Evolutionary conservation across 2,888 invertebrate species (phyloP).

Genomic region (Hypolimnas misippus): DNA sequence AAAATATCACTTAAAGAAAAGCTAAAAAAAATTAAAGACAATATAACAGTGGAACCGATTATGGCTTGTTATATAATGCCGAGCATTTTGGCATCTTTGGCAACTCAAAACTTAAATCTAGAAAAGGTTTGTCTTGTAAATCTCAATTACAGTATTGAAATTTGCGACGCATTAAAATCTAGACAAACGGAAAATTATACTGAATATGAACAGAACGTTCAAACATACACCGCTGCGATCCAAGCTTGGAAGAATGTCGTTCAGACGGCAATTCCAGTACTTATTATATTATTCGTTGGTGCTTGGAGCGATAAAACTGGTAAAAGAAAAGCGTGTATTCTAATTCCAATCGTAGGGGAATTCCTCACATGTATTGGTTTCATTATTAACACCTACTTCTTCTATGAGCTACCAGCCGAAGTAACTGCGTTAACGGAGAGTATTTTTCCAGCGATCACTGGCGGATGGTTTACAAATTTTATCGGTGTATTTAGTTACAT

Average conservation of each 20-base stretch:
- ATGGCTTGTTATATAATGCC: slow-evolving; percentile 85
- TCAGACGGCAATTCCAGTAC: slow-evolving; percentile 91
- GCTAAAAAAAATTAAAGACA: slow-evolving; percentile 67
- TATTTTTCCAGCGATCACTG: slow-evolving; percentile 91
- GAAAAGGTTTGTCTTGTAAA: slow-evolving; percentile 95
- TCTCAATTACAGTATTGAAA: slow-evolving; percentile 86
- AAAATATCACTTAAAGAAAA: slow-evolving; percentile 58
- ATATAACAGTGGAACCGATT: slow-evolving; percentile 88
- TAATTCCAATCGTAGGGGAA: slow-evolving; percentile 92
- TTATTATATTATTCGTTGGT: slow-evolving; percentile 92
- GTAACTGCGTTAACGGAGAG: slow-evolving; percentile 90
- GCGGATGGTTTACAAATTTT: slow-evolving; percentile 94
- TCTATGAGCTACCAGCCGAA: slow-evolving; percentile 91
- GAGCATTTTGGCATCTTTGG: slow-evolving; percentile 87
- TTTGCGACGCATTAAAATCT: slow-evolving; percentile 89
- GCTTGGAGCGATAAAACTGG: slow-evolving; percentile 90
- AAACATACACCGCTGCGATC: slow-evolving; percentile 89
- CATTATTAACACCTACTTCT: slow-evolving; percentile 90
- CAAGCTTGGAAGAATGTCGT: slow-evolving; percentile 93
- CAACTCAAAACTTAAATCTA: slow-evolving; percentile 91
- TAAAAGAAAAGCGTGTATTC: slow-evolving; percentile 90
- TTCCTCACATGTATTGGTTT: slow-evolving; percentile 90
- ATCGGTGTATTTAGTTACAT: slow-evolving; percentile 95
- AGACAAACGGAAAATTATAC: slow-evolving; percentile 86
- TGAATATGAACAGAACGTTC: slow-evolving; percentile 85